Base-by-base conservation (phyloP, 2,113 vertebrate species). In the Caloenas nicobarica region DNA sequence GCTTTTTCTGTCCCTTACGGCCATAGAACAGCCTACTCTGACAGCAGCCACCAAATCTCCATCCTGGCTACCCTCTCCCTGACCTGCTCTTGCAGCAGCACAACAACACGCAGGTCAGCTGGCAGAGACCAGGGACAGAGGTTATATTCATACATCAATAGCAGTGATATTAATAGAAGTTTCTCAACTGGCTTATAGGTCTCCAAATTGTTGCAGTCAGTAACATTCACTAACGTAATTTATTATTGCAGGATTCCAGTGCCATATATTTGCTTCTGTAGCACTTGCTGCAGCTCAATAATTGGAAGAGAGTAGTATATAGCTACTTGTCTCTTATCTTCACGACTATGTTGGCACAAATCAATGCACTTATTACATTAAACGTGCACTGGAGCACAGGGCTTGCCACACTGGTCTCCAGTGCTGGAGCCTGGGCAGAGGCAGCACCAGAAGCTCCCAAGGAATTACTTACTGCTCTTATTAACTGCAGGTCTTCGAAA, bases 201-300 rank as follows among this genome's bases (percentile, higher is more conserved):
- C 78, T 76, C 84, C 72, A 68, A 64, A 91, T 84, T 42, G 83
- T 56, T 7, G 73, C 91, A 78, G 96, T 89, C 92, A 96, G 91
- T 33, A 91, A 26, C 10, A 22, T 65, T 93, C 81, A 23, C 33
- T 11, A 26, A 74, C 91, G 80, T 79, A 85, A 89, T 96, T 95
- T 87, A 44, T 97, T 92, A 88, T 64, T 91, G 68, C 51, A 72
- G 83, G 73, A 48, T 61, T 57, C 89, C 77, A 48, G 95, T 14
- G 80, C 77, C 92, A 90, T 12, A 10, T 57, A 14, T 95, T 57
- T 87, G 81, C 89, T 85, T 5, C 86, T 85, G 78, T 33, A 81
- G 89, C 78, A 76, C 29, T 31, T 53, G 66, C 81, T 91, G 77
- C 84, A 91, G 93, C 66, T 64, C 93, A 84, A 6, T 29, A 82